phyloP scores from a whole-genome alignment of 2,888 invertebrate genomes.

The Branchellion lobata region DNA sequence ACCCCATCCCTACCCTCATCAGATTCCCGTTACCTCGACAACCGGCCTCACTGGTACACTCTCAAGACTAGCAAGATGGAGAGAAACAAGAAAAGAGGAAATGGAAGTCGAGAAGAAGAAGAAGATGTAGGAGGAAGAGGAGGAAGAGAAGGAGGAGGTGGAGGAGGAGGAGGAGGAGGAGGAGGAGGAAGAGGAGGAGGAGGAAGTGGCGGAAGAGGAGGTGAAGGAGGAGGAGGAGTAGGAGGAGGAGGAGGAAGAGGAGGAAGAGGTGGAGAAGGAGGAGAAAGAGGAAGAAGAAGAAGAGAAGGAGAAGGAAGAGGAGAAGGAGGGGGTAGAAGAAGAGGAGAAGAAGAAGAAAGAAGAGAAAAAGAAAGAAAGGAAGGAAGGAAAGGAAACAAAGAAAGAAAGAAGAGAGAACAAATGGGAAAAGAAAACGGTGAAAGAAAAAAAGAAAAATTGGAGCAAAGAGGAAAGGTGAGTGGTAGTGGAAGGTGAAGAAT shows the following conservation, averaged over 20 bases:
- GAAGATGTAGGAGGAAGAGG: background rate
- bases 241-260: background rate
- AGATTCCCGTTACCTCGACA: slow-evolving; percentile 61
- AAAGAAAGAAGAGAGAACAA: background rate
- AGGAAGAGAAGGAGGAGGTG: background rate
- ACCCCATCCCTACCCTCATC: slow-evolving; percentile 2
- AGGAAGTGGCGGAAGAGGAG: too few relatives aligned
- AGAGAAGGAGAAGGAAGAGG: slow-evolving; percentile 19
- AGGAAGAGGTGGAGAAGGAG: background rate
- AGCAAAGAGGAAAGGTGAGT: too few relatives aligned
- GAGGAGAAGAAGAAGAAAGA: background rate
- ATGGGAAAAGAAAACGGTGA: too few relatives aligned
- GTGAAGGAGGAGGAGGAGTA: too few relatives aligned
- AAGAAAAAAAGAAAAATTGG: too few relatives aligned
- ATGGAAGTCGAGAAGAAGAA: background rate
- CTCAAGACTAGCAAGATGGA: slow-evolving; percentile 54
- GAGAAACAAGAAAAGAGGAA: background rate
- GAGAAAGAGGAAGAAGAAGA: slow-evolving; percentile 12
- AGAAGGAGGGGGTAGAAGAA: background rate
- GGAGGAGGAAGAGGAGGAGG: too few relatives aligned
- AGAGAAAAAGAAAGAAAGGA: background rate
- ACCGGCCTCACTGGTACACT: slow-evolving; percentile 66
- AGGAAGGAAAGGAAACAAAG: background rate
- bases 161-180: background rate
- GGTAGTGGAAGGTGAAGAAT: too few relatives aligned